A percentile compares a stretch with the other conserved stretches of the same genome.
phyloP scores from a whole-genome alignment of 2,797 vertebrate genomes.

The Agapornis canus region DNA sequence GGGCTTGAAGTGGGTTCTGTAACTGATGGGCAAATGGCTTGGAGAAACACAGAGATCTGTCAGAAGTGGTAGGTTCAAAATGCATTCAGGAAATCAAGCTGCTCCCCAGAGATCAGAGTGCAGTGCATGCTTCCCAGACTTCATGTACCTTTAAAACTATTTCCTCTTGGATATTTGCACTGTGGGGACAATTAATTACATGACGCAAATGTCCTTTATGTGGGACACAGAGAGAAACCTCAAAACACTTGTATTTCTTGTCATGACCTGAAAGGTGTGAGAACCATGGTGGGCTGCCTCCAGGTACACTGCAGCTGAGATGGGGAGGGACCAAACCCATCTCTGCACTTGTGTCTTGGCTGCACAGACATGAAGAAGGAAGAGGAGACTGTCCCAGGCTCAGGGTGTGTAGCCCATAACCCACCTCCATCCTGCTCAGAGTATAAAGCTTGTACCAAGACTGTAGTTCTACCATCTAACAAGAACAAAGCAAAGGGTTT shows the following conservation, averaged over 20 bases:
- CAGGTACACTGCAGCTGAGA: fast-evolving
- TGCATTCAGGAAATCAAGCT: slow-evolving; percentile 29
- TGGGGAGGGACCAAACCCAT: fast-evolving
- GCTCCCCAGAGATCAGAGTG: slow-evolving; percentile 1
- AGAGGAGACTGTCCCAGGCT: fast-evolving
- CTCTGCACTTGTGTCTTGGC: fast-evolving
- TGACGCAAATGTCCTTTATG: not conserved
- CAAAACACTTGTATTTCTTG: not conserved
- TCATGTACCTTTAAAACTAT: slow-evolving; percentile 23
- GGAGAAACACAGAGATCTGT: slow-evolving; percentile 26
- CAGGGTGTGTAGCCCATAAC: fast-evolving
- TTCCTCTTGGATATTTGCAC: slow-evolving; percentile 33
- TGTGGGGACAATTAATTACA: not conserved
- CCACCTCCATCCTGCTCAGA: fast-evolving
- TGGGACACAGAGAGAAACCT: not conserved
- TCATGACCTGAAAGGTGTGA: not conserved
- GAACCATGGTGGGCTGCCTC: not conserved
- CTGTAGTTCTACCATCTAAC: fast-evolving
- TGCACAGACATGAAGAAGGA: fast-evolving
- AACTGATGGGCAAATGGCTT: slow-evolving; percentile 49
- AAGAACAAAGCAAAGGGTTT: not conserved
- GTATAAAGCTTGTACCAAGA: fast-evolving
- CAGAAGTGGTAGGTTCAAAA: slow-evolving; percentile 52
- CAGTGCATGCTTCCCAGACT: not conserved
- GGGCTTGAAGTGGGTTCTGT: slow-evolving; percentile 57